These are phyloP conservation scores for Ancistrus triradiatus DNA, from an alignment of 2,113 vertebrate genomes.

Conservation along the genomic window DNA sequence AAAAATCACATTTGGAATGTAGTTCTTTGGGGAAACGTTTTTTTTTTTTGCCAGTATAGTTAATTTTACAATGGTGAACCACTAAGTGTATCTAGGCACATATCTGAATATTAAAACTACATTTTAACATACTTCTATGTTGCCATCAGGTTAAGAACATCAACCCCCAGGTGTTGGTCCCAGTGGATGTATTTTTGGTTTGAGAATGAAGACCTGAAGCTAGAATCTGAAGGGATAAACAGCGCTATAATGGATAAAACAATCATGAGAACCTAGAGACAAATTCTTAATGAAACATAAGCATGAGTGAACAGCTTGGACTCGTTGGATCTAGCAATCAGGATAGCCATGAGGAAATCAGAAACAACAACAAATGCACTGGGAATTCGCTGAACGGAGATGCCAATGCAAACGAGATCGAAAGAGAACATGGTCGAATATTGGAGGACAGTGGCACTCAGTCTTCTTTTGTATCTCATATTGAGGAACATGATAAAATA, in stretches of 20 bases:
- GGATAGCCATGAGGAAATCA: conserved; percentile 44
- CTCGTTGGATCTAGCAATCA: conserved; percentile 19
- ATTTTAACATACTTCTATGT: not conserved
- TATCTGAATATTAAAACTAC: not conserved
- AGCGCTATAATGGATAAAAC: conserved; percentile 11
- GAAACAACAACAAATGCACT: conserved; percentile 62
- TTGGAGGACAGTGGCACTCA: conserved; percentile 39
- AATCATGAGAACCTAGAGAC: conserved; percentile 29
- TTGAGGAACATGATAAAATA: conserved; percentile 56
- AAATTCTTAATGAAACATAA: conserved; percentile 58
- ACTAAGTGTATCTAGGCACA: no score
- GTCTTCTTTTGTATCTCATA: conserved; percentile 40
- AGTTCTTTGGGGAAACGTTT: no score
- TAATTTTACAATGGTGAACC: no score
- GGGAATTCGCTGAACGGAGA: conserved; percentile 51
- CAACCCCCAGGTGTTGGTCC: not conserved
- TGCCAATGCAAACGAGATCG: conserved; percentile 67
- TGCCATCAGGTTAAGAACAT: conserved; percentile 15
- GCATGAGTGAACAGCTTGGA: conserved; percentile 50
- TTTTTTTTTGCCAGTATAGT: no score
- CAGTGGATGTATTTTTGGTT: not conserved
- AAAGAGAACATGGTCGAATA: conserved; percentile 39
- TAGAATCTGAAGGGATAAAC: conserved; percentile 14
- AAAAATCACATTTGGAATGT: no score
- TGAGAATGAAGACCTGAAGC: conserved; percentile 7